Conservation (phyloP, 2,888 invertebrate species). For the Himalopsyche tibetana region DNA sequence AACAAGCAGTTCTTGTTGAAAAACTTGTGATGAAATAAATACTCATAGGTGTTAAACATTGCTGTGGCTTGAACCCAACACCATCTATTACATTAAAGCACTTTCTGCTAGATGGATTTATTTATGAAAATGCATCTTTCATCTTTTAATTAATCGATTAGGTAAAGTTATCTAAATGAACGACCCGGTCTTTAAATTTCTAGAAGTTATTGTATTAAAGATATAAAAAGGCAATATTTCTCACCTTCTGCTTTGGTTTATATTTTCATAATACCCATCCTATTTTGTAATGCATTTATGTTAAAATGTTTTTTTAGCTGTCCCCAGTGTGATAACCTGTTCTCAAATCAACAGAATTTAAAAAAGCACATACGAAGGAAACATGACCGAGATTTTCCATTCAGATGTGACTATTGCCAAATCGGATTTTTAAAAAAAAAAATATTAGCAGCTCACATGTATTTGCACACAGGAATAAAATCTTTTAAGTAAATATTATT, state of each 20-base stretch:
- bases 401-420: constrained; percentile 56
- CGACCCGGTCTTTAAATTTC: neutral
- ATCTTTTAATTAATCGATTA: too few relatives aligned
- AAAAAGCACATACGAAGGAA: constrained; percentile 58
- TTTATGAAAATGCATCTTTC: too few relatives aligned
- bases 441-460: constrained; percentile 56
- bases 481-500: constrained; percentile 57
- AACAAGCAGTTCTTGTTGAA: too few relatives aligned
- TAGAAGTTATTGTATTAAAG: neutral
- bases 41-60: too few relatives aligned
- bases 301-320: constrained; percentile 53
- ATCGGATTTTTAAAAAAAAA: constrained; percentile 59
- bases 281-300: neutral
- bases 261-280: neutral
- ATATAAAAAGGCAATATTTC: neutral
- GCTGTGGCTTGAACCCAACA: neutral
- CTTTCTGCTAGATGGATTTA: too few relatives aligned
- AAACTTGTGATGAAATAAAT: too few relatives aligned
- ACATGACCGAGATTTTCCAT: constrained; percentile 55
- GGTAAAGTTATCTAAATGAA: too few relatives aligned
- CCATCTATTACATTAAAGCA: too few relatives aligned
- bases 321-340: constrained; percentile 49
- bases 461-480: constrained; percentile 60
- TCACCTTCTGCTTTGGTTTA: neutral
- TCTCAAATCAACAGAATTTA: constrained; percentile 57